A percentile compares a stretch with the other conserved stretches of the same genome.
Conservation (phyloP, 1,140 invertebrate species). For the Caenorhabditis inopinata region DNA sequence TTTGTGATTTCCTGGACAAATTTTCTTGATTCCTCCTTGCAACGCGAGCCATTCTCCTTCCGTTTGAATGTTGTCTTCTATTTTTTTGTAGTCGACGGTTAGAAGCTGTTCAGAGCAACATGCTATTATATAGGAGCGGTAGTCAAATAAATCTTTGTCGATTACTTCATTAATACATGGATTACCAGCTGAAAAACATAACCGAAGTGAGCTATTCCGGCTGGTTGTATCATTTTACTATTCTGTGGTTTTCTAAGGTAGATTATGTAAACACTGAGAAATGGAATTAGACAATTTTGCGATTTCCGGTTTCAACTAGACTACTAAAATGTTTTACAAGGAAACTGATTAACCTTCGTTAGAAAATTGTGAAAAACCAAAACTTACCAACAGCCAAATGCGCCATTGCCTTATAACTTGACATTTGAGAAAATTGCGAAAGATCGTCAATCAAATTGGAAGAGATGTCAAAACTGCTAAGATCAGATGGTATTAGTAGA, state of each 20-base stretch:
- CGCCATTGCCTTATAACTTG: background rate
- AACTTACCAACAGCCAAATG: background rate
- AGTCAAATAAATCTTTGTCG: background rate
- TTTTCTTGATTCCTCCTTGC: background rate
- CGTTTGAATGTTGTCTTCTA: background rate
- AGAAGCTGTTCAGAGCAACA: background rate
- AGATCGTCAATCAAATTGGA: background rate
- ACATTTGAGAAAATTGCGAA: background rate
- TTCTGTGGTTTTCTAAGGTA: no score
- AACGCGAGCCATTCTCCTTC: slow-evolving; percentile 11
- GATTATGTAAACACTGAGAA: no score
- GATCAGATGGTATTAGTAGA: background rate
- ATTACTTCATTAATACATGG: background rate
- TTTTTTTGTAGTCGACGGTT: background rate
- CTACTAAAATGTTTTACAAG: no score
- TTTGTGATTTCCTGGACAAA: background rate
- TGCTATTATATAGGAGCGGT: background rate
- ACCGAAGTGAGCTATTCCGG: no score
- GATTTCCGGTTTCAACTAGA: no score
- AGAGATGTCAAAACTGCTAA: background rate
- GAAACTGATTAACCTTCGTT: no score
- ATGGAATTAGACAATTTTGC: no score
- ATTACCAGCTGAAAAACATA: background rate
- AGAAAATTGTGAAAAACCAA: no score
- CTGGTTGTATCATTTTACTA: no score